Evolutionary conservation across 2,888 invertebrate species (phyloP).

Genomic region (Enchytraeus crypticus): DNA sequence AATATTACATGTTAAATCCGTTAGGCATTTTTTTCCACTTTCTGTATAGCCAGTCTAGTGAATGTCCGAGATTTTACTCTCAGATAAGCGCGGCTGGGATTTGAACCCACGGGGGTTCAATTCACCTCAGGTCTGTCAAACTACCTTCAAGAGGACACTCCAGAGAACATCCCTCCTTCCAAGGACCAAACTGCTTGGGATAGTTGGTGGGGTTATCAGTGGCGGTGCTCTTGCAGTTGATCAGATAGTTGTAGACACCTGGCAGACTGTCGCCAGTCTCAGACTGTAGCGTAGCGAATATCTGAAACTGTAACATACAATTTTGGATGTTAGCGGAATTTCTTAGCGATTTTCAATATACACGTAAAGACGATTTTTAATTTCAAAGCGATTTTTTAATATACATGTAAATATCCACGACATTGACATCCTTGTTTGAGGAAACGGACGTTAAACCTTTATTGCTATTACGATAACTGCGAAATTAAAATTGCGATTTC

Average conservation of each 20-base stretch:
- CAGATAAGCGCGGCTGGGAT: too few species aligned
- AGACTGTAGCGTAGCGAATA: conserved; percentile 41
- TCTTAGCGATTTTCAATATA: background rate
- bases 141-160: conserved; percentile 34
- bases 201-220: conserved; percentile 32
- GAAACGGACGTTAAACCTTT: too few species aligned
- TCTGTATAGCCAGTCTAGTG: too few species aligned
- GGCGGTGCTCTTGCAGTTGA: conserved; percentile 37
- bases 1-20: too few species aligned
- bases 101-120: too few species aligned
- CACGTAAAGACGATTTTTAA: background rate
- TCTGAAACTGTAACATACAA: conserved; percentile 32
- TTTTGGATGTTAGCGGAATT: background rate
- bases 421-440: too few species aligned
- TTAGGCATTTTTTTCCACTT: too few species aligned
- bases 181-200: conserved; percentile 49
- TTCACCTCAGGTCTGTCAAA: too few species aligned
- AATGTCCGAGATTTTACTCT: too few species aligned
- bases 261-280: conserved; percentile 45
- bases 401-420: background rate
- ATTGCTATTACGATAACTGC: too few species aligned
- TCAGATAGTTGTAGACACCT: conserved; percentile 48
- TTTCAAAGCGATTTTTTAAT: background rate
- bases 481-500: too few species aligned
- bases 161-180: conserved; percentile 50